These are phyloP conservation scores for Listrodromus nycthemerus DNA, from an alignment of 2,888 invertebrate genomes.

Conservation along the genomic window DNA sequence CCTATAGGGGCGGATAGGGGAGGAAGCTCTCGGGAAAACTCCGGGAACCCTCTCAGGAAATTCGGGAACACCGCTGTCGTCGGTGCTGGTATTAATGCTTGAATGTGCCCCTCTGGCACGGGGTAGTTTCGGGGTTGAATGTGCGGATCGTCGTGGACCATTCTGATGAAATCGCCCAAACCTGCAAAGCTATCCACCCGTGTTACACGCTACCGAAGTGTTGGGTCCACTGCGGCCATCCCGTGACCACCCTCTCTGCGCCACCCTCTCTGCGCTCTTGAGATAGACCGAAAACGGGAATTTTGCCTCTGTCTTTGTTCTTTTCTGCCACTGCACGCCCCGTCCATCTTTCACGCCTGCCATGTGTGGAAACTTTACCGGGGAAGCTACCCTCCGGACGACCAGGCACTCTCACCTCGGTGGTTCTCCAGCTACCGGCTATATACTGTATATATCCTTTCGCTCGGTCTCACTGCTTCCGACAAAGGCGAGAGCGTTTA, in stretches of 20 bases:
- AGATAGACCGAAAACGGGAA: slow-evolving; percentile 20
- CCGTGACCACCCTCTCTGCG: too few relatives aligned
- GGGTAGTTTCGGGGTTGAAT: slow-evolving; percentile 4
- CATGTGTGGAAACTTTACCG: slow-evolving; percentile 24
- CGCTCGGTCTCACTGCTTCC: slow-evolving; percentile 28
- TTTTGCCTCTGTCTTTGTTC: slow-evolving; percentile 49
- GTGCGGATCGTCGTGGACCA: slow-evolving; percentile 14
- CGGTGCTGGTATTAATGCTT: slow-evolving; percentile 16
- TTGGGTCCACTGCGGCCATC: slow-evolving; percentile 26
- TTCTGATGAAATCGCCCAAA: slow-evolving; percentile 30
- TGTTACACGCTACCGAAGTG: slow-evolving; percentile 16
- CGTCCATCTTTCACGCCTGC: background rate
- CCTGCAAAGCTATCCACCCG: background rate
- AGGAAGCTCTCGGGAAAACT: slow-evolving; percentile 26
- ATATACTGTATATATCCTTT: background rate
- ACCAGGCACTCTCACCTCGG: slow-evolving; percentile 24
- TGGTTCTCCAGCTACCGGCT: slow-evolving; percentile 22
- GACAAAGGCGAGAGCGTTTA: slow-evolving; percentile 66
- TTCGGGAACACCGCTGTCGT: slow-evolving; percentile 18
- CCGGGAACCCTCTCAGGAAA: slow-evolving; percentile 29
- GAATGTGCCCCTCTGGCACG: slow-evolving; percentile 27
- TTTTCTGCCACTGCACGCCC: background rate
- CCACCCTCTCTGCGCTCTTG: background rate
- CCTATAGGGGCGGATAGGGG: background rate
- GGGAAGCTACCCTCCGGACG: slow-evolving; percentile 25